phyloP scores from a whole-genome alignment of 2,113 vertebrate species.

The Pygoscelis antarcticus region DNA sequence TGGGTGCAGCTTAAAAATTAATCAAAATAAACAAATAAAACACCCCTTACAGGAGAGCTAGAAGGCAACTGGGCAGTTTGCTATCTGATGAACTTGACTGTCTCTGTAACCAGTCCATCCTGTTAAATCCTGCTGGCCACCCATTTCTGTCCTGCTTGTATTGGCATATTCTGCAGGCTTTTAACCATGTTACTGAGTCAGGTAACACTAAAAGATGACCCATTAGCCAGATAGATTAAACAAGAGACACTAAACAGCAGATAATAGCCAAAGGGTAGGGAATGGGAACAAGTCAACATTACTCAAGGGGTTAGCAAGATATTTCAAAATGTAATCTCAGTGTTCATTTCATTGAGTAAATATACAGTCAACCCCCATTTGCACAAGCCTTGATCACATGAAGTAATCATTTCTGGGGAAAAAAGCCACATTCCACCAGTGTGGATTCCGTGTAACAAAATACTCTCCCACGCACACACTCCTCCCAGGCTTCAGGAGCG shows the following conservation, averaged over 20 bases:
- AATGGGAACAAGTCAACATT: slow-evolving; percentile 47
- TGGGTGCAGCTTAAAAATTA: slow-evolving; percentile 5
- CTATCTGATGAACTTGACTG: slow-evolving; percentile 43
- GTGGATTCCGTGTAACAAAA: background rate
- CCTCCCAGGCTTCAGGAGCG: background rate
- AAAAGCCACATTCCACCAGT: background rate
- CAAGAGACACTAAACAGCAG: background rate
- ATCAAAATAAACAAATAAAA: slow-evolving; percentile 6
- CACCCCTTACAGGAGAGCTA: background rate
- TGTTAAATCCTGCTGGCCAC: slow-evolving; percentile 3
- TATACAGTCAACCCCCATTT: slow-evolving; percentile 11
- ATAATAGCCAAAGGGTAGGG: slow-evolving; percentile 1
- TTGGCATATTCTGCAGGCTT: slow-evolving; percentile 13
- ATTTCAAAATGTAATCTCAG: slow-evolving; percentile 34
- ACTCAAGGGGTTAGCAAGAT: slow-evolving; percentile 31
- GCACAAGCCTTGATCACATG: slow-evolving; percentile 37
- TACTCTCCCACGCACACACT: background rate
- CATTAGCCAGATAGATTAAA: slow-evolving; percentile 22
- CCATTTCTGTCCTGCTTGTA: background rate
- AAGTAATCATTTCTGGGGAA: slow-evolving; percentile 24
- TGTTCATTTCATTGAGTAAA: slow-evolving; percentile 22
- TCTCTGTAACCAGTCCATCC: slow-evolving; percentile 4
- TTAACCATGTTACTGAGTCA: background rate
- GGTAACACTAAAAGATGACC: slow-evolving; percentile 3
- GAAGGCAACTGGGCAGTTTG: background rate